Evolutionary conservation across 1,140 invertebrate genomes (phyloP).

Genomic region (Pseudomyrmex cubaensis): DNA sequence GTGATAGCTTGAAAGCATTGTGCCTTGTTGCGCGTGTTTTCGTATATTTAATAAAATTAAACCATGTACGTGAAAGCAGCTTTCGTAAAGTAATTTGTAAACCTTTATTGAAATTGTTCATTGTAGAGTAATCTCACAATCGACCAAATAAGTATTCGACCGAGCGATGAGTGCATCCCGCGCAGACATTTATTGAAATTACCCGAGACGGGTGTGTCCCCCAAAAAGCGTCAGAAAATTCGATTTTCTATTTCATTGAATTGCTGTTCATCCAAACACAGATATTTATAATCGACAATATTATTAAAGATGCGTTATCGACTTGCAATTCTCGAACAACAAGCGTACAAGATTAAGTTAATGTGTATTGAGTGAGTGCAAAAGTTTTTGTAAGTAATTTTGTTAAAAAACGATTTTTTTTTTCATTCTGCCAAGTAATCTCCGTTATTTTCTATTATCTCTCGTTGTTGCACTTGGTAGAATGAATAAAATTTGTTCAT

Average conservation of each 20-base stretch:
- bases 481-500: too few relatives aligned
- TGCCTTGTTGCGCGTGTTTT: slow-evolving; percentile 83
- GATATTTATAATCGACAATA: slow-evolving; percentile 63
- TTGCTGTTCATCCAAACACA: slow-evolving; percentile 78
- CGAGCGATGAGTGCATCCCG: slow-evolving; percentile 75
- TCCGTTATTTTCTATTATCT: too few relatives aligned
- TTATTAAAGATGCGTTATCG: slow-evolving; percentile 21
- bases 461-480: too few relatives aligned
- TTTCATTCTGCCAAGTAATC: too few relatives aligned
- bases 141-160: slow-evolving; percentile 82
- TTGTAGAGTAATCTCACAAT: slow-evolving; percentile 83
- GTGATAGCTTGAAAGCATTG: slow-evolving; percentile 80
- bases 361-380: neutral
- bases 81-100: slow-evolving; percentile 68
- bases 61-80: slow-evolving; percentile 67
- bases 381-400: too few relatives aligned
- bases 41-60: slow-evolving; percentile 71
- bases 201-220: slow-evolving; percentile 71
- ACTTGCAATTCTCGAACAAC: slow-evolving; percentile 17
- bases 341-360: slow-evolving; percentile 34
- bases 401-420: too few relatives aligned
- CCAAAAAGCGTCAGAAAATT: slow-evolving; percentile 76
- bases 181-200: slow-evolving; percentile 75
- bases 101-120: slow-evolving; percentile 77
- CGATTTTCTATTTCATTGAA: slow-evolving; percentile 78